phyloP scores from a whole-genome alignment of 2,888 invertebrate species.

The Caradrina clavipalpis region DNA sequence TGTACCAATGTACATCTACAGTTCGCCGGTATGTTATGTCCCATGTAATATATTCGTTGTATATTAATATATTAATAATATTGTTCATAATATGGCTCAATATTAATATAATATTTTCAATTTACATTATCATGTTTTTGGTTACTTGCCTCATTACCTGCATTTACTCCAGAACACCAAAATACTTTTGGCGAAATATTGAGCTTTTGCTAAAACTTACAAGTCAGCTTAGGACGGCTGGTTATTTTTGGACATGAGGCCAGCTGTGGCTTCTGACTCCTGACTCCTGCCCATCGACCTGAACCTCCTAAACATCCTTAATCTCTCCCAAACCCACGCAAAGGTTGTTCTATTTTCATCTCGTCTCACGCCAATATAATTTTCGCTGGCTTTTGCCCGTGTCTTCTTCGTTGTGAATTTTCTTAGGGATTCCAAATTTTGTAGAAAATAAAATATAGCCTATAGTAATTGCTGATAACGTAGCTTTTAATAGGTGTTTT shows the following conservation, averaged over 20 bases:
- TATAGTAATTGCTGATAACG: no score
- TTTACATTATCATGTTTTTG: no score
- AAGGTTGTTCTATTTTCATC: slow-evolving; percentile 38
- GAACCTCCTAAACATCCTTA: slow-evolving; percentile 22
- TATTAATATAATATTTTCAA: no score
- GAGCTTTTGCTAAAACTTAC: neutral
- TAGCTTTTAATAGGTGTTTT: no score
- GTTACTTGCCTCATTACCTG: neutral
- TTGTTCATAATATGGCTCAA: no score
- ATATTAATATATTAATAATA: no score
- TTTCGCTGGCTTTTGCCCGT: slow-evolving; percentile 6
- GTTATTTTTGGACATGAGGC: slow-evolving; percentile 15
- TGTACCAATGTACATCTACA: no score
- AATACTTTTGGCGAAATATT: neutral
- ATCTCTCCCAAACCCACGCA: slow-evolving; percentile 14
- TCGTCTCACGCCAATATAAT: slow-evolving; percentile 28
- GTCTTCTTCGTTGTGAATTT: no score
- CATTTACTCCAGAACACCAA: neutral
- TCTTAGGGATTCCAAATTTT: no score
- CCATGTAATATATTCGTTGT: no score
- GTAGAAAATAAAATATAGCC: no score
- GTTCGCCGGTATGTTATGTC: no score
- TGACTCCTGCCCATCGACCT: slow-evolving; percentile 15
- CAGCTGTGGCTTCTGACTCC: slow-evolving; percentile 15
- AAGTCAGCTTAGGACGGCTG: neutral